Base-by-base conservation (phyloP, 2,888 invertebrate genomes). In the Phoronis australis region DNA sequence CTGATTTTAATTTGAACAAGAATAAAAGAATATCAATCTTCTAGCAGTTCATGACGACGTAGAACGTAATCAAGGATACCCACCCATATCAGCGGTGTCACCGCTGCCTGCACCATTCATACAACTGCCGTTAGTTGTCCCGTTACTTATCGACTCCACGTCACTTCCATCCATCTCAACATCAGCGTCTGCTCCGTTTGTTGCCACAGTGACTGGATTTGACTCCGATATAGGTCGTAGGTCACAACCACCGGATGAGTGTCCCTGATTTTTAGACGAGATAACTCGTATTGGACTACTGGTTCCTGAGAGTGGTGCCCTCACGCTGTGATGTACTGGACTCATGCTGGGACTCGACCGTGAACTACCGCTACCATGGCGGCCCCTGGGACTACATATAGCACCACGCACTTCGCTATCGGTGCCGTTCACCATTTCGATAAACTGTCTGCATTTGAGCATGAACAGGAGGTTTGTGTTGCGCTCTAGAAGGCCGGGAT, bases 391-490 rank as follows among this genome's bases (percentile, higher is more conserved):
- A 51, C 71, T 73, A 44, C 70, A 64, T 40, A 68, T 52, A 74
- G 80, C 80, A 83, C 84, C 78, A 85, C 88, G 41, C 85, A 71
- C 70, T 55, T 71, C 69, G 57, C 67, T 70, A 64, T 74, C 75
- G 21, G 73, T 71, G 12, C 75, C 77, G 47, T 75, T 76, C 43
- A 97, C 91, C 93, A 96, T 95, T 81, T 99, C 97, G 37, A 97
- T 90, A 80, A 99, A 99, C 82, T 99, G 96, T 56, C 97, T 87
- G 75, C 95, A 95, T 80, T 95, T 95, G 70, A 97, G 84, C 82
- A 90, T 87, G 80, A 99, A 96, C 76, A 92, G 83, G 66, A 97
- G 83, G 79, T 93, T 91, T 64, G 85, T 85, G 80, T 95, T 90
- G 50, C 85, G 83, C 77, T 95, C 93, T 71, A 97, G 81, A 55